A percentile compares a stretch with the other conserved stretches of the same genome.
These are phyloP conservation scores for Leucophenga montana DNA, from an alignment of 2,888 invertebrate genomes.

Conservation along the genomic window DNA sequence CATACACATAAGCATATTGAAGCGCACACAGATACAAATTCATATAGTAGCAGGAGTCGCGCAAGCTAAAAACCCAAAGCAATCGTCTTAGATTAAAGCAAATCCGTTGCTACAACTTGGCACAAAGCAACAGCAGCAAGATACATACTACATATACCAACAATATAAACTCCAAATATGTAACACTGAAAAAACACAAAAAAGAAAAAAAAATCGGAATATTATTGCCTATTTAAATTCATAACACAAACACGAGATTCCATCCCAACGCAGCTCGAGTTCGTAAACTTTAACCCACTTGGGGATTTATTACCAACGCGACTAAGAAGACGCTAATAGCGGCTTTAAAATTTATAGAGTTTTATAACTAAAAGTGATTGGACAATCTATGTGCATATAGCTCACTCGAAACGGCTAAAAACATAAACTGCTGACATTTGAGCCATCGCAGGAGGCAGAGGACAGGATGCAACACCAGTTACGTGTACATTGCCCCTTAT, in stretches of 20 bases:
- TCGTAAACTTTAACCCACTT: no score
- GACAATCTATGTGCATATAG: neutral
- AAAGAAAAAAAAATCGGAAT: neutral
- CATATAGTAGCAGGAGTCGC: neutral
- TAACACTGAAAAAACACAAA: neutral
- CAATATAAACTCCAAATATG: neutral
- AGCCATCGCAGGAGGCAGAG: no score
- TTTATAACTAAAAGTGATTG: conserved; percentile 34
- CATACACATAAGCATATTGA: neutral
- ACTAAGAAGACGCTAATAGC: conserved; percentile 52
- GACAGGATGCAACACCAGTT: no score
- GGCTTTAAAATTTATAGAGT: conserved; percentile 64
- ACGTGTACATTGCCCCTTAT: neutral
- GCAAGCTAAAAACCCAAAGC: neutral
- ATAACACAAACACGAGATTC: conserved; percentile 19
- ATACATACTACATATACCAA: neutral
- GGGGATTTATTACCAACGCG: conserved; percentile 9
- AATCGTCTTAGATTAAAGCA: neutral
- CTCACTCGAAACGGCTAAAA: neutral
- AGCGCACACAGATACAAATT: neutral
- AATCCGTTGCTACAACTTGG: neutral
- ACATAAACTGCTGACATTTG: no score
- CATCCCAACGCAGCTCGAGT: neutral
- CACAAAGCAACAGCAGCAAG: neutral
- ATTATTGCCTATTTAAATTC: conserved; percentile 22